Evolutionary conservation across 37 sponge, comb jelly and placozoan species (phyloP).

Genomic region (Diacarnus erythraeanus): DNA sequence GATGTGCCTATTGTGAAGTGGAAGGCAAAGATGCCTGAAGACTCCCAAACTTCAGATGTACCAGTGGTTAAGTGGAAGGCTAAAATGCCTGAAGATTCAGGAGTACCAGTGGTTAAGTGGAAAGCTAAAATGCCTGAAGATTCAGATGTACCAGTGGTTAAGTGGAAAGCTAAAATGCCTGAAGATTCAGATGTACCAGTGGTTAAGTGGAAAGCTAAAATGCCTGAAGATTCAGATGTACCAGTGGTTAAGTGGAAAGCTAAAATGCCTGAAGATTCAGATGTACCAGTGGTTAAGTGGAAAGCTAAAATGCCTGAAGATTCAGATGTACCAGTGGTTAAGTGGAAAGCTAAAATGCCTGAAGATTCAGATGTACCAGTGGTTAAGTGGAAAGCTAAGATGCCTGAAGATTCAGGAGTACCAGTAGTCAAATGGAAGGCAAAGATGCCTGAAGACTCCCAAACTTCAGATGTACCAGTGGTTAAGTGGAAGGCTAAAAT

Average conservation of each 20-base stretch:
- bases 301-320: constrained; percentile 18
- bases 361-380: constrained; percentile 25
- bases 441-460: neutral
- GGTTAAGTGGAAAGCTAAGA: constrained; percentile 10
- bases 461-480: constrained; percentile 4
- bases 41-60: neutral
- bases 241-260: neutral
- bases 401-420: constrained; percentile 21
- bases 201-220: constrained; percentile 33
- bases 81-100: neutral
- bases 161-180: neutral
- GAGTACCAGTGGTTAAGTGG: constrained; percentile 36
- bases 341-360: neutral
- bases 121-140: constrained; percentile 13
- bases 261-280: neutral
- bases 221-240: constrained; percentile 20
- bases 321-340: constrained; percentile 30
- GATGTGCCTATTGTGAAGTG: constrained; percentile 18
- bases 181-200: constrained; percentile 35
- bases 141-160: constrained; percentile 7
- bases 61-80: constrained; percentile 12
- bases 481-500: constrained; percentile 11
- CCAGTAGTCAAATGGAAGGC: constrained; percentile 44
- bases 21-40: neutral
- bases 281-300: constrained; percentile 41